Evolutionary conservation across 2,888 invertebrate genomes (phyloP).

Genomic region (Pristionchus japonicus): DNA sequence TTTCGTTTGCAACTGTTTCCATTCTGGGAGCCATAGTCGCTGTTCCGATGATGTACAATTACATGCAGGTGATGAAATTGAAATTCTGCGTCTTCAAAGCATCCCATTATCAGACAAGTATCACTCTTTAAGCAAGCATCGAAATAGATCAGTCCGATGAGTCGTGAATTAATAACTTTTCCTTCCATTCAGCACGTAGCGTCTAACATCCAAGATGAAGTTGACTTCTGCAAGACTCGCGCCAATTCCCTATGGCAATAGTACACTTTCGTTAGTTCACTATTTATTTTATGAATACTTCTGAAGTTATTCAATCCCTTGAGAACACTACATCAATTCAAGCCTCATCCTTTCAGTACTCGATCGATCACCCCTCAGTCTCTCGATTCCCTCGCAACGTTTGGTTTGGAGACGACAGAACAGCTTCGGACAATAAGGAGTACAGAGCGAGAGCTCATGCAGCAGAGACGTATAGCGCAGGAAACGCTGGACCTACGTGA

Average conservation of each 20-base stretch:
- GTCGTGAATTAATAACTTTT: too few relatives aligned
- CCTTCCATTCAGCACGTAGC: not conserved
- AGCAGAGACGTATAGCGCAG: not conserved
- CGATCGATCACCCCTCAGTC: not conserved
- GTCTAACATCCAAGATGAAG: constrained; percentile 34
- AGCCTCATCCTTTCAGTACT: not conserved
- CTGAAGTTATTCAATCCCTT: too few relatives aligned
- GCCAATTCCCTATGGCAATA: constrained; percentile 37
- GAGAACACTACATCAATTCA: not conserved
- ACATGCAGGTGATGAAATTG: constrained; percentile 21
- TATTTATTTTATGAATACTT: not conserved
- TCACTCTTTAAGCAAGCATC: too few relatives aligned
- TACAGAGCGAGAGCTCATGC: not conserved
- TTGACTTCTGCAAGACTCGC: constrained; percentile 46
- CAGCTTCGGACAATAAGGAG: not conserved
- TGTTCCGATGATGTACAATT: constrained; percentile 41
- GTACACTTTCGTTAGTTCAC: constrained; percentile 1
- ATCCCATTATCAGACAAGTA: too few relatives aligned
- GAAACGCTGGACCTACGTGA: constrained; percentile 8
- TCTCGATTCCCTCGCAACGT: constrained; percentile 23
- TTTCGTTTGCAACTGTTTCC: constrained; percentile 20
- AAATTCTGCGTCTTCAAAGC: too few relatives aligned
- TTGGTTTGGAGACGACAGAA: constrained; percentile 11
- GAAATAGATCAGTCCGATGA: too few relatives aligned
- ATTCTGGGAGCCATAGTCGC: constrained; percentile 21